Base-by-base conservation (phyloP, 2,888 invertebrate genomes). In the Apotomis capreana region DNA sequence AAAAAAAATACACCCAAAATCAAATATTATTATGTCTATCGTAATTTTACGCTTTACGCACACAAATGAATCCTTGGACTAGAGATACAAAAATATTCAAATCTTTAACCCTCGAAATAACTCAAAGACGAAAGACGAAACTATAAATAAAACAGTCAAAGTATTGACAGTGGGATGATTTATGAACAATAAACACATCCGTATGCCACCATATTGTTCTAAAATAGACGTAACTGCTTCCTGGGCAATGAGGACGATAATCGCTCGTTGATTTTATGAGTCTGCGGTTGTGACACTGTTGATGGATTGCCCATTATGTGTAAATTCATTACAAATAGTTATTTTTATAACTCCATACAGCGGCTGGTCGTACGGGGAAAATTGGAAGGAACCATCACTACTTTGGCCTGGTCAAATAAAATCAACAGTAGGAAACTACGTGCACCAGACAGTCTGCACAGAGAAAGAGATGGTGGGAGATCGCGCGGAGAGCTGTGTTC, bases 111-210 rank as follows among this genome's bases (percentile, higher is more conserved):
- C 62, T 71, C 55, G 5, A 51, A 49, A 26, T 26, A 63, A 3
- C 10, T 68, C 49, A 26, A 67, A 71, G 55, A 62, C 51, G 49
- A 57, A 55, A 52, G 49, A 59, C 55, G 52, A 37, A 40, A 61
- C 40, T 63, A 80, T 82, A 84, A 84, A 84, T 83, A 83, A 80
- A 79, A 79, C 77, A 76, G 78, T 78, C 75, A 78, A 78, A 76
- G 73, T 89, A 90, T 89, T 88, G 89, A 89, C 91, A 84, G 84
- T 81, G 74, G 74, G 75, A 87, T 90, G 89, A 90, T 90, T 89
- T 90, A 91, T 87, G 86, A 83, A 86, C 84, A 84, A 85, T 87
- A 87, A 88, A 87, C 87, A 84, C 78, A 76, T 75, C 76, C 75
- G 77, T 76, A 73, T 79, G 83, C 78, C 75, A 79, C 82, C 83